These are phyloP conservation scores for Amblyornis subalaris DNA, from an alignment of 2,113 vertebrate species.

Conservation along the genomic window DNA sequence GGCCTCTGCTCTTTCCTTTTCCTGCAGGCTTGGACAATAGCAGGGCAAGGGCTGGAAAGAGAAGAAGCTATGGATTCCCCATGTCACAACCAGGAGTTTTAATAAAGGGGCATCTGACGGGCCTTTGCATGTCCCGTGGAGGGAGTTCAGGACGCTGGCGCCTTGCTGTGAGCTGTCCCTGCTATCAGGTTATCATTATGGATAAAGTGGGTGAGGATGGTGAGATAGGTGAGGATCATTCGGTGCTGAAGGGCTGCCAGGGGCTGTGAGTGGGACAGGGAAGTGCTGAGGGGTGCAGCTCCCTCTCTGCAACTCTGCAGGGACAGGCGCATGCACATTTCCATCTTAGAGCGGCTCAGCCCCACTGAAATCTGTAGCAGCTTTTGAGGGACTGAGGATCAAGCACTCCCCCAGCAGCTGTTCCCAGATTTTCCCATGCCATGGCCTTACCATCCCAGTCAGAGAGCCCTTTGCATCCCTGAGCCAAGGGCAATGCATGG, in stretches of 20 bases:
- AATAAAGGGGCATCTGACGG: accelerated
- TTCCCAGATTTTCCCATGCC: not conserved
- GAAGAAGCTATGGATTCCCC: not conserved
- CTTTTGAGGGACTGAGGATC: not conserved
- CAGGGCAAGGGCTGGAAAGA: not conserved
- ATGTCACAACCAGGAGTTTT: not conserved
- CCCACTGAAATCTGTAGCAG: not conserved
- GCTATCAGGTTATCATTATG: not conserved
- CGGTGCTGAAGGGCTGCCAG: not conserved
- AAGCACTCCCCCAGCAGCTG: not conserved
- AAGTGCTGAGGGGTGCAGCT: not conserved
- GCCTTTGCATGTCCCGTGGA: not conserved
- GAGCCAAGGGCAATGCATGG: not conserved
- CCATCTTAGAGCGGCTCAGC: accelerated
- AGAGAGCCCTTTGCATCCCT: not conserved
- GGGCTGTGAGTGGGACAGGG: not conserved
- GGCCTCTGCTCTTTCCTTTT: not conserved
- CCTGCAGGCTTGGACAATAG: not conserved
- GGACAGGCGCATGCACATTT: accelerated
- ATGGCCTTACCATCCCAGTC: accelerated
- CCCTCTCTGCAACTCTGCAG: not conserved
- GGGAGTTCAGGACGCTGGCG: accelerated
- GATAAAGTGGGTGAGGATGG: not conserved
- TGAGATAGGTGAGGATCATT: not conserved
- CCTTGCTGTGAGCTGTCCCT: not conserved